Evolutionary conservation across 2,797 vertebrate genomes (phyloP), one percentile per base, ranked within the genome.

Genomic region (Setipinna tenuifilis): DNA sequence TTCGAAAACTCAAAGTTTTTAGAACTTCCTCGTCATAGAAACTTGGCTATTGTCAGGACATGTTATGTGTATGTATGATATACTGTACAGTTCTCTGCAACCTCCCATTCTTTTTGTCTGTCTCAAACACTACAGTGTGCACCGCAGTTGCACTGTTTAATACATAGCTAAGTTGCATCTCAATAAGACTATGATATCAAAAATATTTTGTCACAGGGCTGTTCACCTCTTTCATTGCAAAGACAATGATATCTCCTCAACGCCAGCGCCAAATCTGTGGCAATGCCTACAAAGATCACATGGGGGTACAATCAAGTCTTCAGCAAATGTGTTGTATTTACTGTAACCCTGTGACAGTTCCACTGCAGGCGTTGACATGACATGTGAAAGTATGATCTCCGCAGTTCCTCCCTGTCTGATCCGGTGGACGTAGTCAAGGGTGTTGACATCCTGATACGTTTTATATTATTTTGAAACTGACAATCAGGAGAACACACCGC

Each of bases 371-470:
- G 85, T 92, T 85, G 85, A 92, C 89, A 91, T 61, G 46, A 86
- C 83, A 87, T 59, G 83, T 83, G 82, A 84, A 89, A 89, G 87
- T 62, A 90, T 54, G 46, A 91, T 87, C 86, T 88, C 59, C 35
- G n/a, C 7, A 28, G 82, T 46, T 81, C 85, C 68, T 88, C 12
- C 71, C 71, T 59, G 58, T 59, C 58, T 78, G 71, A 78, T 78
- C 71, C 71, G 71, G 71, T 78, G 71, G 14, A 78, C 19, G 71
- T 35, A 41, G 17, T 35, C 3, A 85, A 92, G 91, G 71, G 93
- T 94, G 94, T 93, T 93, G 93, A 95, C 92, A 92, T 87, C 91
- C 35, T 35, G 81, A 88, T 86, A 88, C 89, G 88, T 94, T 92
- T 92, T 88, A 90, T 86, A 89, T 88, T 90, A 87, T 91, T 90